A percentile compares a stretch with the other conserved stretches of the same genome.
phyloP scores from a whole-genome alignment of 1,140 invertebrate species.

The Eurosta solidaginis region DNA sequence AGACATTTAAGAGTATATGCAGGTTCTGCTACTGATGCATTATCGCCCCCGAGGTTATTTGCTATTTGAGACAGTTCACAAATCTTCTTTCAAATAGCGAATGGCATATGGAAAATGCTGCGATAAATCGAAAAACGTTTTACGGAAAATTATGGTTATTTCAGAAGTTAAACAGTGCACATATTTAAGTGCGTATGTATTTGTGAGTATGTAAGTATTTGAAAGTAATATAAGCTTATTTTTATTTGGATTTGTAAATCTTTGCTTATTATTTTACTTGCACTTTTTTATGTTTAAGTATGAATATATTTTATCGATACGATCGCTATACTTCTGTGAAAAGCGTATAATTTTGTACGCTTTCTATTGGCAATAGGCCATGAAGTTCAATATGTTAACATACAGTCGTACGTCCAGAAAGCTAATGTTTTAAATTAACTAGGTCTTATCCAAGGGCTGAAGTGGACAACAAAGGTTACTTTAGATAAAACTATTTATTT shows the following conservation, averaged over 20 bases:
- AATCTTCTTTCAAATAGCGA: slow-evolving; percentile 18
- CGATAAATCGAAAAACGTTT: slow-evolving; percentile 3
- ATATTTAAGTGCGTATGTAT: background rate
- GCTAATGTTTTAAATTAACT: too few relatives aligned
- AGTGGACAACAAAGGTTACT: too few relatives aligned
- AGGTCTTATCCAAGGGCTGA: too few relatives aligned
- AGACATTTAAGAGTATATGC: background rate
- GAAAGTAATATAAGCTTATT: background rate
- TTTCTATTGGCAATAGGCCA: too few relatives aligned
- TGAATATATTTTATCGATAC: too few relatives aligned
- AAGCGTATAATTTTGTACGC: too few relatives aligned
- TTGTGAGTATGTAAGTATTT: background rate
- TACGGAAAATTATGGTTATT: background rate
- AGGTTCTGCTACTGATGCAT: background rate
- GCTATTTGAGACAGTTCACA: background rate
- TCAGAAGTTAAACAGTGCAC: background rate
- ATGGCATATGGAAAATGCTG: slow-evolving; percentile 15
- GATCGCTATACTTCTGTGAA: too few relatives aligned
- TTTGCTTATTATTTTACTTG: too few relatives aligned
- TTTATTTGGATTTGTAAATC: background rate
- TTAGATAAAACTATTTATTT: too few relatives aligned
- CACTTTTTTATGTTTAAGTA: too few relatives aligned
- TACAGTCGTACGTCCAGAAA: too few relatives aligned
- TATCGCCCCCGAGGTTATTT: background rate
- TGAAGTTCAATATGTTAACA: too few relatives aligned